These are phyloP conservation scores for Hirtodrosophila confusa DNA, from an alignment of 2,888 invertebrate genomes.

Conservation along the genomic window DNA sequence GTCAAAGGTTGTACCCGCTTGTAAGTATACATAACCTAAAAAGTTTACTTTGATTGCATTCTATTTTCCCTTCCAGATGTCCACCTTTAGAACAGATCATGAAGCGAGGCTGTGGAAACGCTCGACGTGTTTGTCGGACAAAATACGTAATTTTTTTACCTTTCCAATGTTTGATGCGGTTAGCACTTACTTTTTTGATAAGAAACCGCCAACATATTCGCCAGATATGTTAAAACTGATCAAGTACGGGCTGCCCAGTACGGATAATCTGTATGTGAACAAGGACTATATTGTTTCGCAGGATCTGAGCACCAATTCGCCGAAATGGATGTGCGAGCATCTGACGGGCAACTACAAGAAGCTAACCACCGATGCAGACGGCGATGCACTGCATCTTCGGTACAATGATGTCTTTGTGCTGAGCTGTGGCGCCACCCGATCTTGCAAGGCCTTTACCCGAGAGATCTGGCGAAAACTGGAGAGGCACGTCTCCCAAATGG, in stretches of 20 bases:
- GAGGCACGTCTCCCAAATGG: constrained; percentile 30
- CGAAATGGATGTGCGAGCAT: constrained; percentile 67
- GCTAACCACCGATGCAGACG: constrained; percentile 29
- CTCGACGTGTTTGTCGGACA: constrained; percentile 27
- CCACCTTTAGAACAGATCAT: constrained; percentile 53
- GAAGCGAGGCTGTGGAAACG: constrained; percentile 56
- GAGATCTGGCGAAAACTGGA: constrained; percentile 54
- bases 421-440: constrained; percentile 38
- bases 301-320: constrained; percentile 36
- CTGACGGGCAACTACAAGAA: constrained; percentile 41
- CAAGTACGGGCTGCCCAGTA: constrained; percentile 63
- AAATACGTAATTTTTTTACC: constrained; percentile 37
- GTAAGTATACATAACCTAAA: constrained; percentile 33
- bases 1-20: constrained; percentile 57
- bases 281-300: constrained; percentile 68
- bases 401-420: constrained; percentile 65
- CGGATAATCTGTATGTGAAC: constrained; percentile 54
- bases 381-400: constrained; percentile 48
- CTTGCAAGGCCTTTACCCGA: constrained; percentile 49
- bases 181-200: constrained; percentile 20
- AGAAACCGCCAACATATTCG: background rate
- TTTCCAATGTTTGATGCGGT: constrained; percentile 46
- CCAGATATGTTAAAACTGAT: constrained; percentile 49
- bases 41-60: background rate
- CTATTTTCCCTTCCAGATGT: constrained; percentile 31